Evolutionary conservation across 2,888 invertebrate genomes (phyloP).

Genomic region (Horisme vitalbata): DNA sequence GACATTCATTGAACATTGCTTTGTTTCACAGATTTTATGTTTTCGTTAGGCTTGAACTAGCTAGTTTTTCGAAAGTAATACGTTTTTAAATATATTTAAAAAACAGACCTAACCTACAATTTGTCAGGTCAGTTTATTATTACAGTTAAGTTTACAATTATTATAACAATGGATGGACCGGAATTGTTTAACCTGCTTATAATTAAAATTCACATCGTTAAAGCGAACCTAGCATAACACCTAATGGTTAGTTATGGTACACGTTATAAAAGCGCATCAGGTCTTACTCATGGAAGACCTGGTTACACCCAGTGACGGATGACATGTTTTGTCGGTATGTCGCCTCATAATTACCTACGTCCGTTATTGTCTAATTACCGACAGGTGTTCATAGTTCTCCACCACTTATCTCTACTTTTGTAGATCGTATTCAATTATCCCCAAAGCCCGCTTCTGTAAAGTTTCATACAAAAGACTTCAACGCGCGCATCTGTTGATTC

Average conservation of each 20-base stretch:
- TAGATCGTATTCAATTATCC: not conserved
- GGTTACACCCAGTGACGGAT: slow-evolving; percentile 53
- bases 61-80: slow-evolving; percentile 16
- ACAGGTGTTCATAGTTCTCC: slow-evolving; percentile 57
- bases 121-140: not conserved
- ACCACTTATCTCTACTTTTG: slow-evolving; percentile 27
- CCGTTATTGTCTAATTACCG: slow-evolving; percentile 55
- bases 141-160: slow-evolving; percentile 14
- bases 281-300: slow-evolving; percentile 43
- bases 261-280: slow-evolving; percentile 29
- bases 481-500: slow-evolving; percentile 16
- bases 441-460: not conserved
- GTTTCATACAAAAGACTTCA: slow-evolving; percentile 29
- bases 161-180: slow-evolving; percentile 15
- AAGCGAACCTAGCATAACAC: slow-evolving; percentile 2
- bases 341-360: slow-evolving; percentile 52
- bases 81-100: slow-evolving; percentile 1
- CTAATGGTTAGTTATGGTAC: slow-evolving; percentile 5
- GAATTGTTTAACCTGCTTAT: slow-evolving; percentile 14
- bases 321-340: slow-evolving; percentile 53
- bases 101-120: slow-evolving; percentile 1
- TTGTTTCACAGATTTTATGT: too few relatives aligned
- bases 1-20: too few relatives aligned
- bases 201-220: slow-evolving; percentile 13
- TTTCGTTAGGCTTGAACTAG: too few relatives aligned